Percentiles rank a stretch among this genome's conserved stretches.
Conservation (phyloP, 2,888 invertebrate species). For the Calameuta pallipes region DNA sequence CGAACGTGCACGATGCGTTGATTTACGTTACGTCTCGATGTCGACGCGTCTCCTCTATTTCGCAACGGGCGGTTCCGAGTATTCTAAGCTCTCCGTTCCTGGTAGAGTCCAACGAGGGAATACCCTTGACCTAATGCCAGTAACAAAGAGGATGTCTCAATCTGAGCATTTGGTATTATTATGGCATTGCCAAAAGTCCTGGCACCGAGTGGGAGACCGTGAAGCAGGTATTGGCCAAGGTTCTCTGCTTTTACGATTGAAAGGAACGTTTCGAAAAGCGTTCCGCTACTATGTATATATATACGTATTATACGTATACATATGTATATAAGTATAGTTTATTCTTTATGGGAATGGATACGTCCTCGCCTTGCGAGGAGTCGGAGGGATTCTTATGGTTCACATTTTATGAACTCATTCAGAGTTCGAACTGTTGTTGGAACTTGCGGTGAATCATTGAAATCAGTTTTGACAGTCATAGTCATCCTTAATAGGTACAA, state of each 20-base stretch:
- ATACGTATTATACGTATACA: too few species aligned
- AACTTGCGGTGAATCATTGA: background rate
- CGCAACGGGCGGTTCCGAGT: background rate
- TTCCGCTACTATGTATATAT: background rate
- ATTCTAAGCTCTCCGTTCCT: background rate
- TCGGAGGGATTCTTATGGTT: background rate
- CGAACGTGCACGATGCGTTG: background rate
- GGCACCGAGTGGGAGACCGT: background rate
- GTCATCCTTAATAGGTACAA: background rate
- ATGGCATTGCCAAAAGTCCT: background rate
- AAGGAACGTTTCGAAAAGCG: constrained; percentile 1
- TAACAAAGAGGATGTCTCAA: constrained; percentile 1
- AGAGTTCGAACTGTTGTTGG: background rate
- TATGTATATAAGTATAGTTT: background rate
- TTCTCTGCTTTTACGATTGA: background rate
- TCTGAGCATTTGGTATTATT: background rate
- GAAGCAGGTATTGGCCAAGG: background rate
- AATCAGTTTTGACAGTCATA: background rate
- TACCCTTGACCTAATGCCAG: background rate
- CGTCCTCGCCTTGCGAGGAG: background rate
- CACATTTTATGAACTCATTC: background rate
- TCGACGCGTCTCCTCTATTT: background rate
- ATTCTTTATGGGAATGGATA: background rate
- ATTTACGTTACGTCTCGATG: background rate
- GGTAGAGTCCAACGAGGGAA: background rate